A percentile compares a stretch with the other conserved stretches of the same genome.
phyloP scores from a whole-genome alignment of 1,140 invertebrate genomes.

The Choristoneura fumiferana region DNA sequence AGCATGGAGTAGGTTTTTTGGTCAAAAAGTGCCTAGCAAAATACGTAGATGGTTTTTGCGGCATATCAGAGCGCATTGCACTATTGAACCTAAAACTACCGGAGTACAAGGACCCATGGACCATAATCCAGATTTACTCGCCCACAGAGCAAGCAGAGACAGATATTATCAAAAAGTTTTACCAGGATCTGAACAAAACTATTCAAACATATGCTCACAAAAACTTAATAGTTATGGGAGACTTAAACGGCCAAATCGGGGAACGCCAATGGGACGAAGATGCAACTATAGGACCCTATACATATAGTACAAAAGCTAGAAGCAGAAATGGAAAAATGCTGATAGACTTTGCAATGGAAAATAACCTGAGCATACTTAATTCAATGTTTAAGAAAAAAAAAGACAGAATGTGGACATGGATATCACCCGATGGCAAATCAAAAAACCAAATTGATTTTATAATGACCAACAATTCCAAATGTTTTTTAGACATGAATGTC shows the following conservation, averaged over 20 bases:
- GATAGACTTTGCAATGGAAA: not conserved
- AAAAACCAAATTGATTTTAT: conserved; percentile 12
- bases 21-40: conserved; percentile 26
- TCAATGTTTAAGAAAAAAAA: conserved; percentile 2
- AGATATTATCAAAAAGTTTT: conserved; percentile 22
- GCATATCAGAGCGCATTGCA: conserved; percentile 32
- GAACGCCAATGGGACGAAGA: not conserved
- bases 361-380: not conserved
- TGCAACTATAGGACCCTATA: not conserved
- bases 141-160: conserved; percentile 22
- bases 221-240: conserved; percentile 28
- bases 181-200: conserved; percentile 15
- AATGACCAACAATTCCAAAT: not conserved
- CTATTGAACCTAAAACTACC: conserved; percentile 31
- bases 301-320: not conserved
- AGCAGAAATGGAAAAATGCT: not conserved
- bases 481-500: not conserved
- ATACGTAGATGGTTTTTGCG: conserved; percentile 26
- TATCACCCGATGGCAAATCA: conserved; percentile 6
- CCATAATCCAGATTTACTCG: conserved; percentile 27
- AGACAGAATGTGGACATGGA: conserved; percentile 3
- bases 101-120: conserved; percentile 27
- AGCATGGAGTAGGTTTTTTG: conserved; percentile 30
- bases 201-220: conserved; percentile 13
- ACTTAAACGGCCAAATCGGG: conserved; percentile 34